Evolutionary conservation across 2,797 vertebrate species (phyloP).

Genomic region (Sebastes vulpes): DNA sequence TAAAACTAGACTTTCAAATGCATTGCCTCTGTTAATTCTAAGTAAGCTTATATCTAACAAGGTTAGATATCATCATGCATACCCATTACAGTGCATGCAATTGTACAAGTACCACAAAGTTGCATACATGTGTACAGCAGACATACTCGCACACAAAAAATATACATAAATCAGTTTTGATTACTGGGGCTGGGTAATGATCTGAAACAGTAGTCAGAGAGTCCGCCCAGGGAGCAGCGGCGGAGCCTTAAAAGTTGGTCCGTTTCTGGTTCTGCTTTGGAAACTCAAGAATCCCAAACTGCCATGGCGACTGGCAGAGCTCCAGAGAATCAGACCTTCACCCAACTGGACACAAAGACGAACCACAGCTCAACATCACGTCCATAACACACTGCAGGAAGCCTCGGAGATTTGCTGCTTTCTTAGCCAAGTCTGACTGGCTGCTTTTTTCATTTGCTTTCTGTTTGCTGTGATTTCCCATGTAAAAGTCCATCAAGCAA

Average conservation of each 20-base stretch:
- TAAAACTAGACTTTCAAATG: slow-evolving; percentile 2
- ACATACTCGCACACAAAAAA: slow-evolving; percentile 43
- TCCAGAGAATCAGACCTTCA: slow-evolving; percentile 78
- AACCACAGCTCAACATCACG: slow-evolving; percentile 53
- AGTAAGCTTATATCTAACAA: slow-evolving; percentile 26
- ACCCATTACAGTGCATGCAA: slow-evolving; percentile 22
- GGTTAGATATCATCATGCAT: slow-evolving; percentile 20
- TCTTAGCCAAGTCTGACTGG: slow-evolving; percentile 33
- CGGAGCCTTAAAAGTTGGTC: slow-evolving; percentile 57
- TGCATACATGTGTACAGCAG: slow-evolving; percentile 35
- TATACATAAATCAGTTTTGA: slow-evolving; percentile 76
- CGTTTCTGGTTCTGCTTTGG: slow-evolving; percentile 78
- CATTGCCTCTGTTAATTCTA: slow-evolving; percentile 19
- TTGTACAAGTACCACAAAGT: slow-evolving; percentile 29
- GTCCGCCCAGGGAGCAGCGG: slow-evolving; percentile 49
- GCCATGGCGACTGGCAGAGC: slow-evolving; percentile 69
- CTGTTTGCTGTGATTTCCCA: slow-evolving; percentile 71
- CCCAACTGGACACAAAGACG: slow-evolving; percentile 57
- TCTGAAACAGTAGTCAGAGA: slow-evolving; percentile 78
- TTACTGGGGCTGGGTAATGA: slow-evolving; percentile 71
- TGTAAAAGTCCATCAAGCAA: slow-evolving; percentile 67
- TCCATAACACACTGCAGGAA: slow-evolving; percentile 50
- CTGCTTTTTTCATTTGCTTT: slow-evolving; percentile 63
- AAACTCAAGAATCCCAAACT: slow-evolving; percentile 78
- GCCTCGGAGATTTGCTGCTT: slow-evolving; percentile 40